These are phyloP conservation scores for Vireo griseus DNA, from an alignment of 2,797 vertebrate genomes.

Conservation along the genomic window DNA sequence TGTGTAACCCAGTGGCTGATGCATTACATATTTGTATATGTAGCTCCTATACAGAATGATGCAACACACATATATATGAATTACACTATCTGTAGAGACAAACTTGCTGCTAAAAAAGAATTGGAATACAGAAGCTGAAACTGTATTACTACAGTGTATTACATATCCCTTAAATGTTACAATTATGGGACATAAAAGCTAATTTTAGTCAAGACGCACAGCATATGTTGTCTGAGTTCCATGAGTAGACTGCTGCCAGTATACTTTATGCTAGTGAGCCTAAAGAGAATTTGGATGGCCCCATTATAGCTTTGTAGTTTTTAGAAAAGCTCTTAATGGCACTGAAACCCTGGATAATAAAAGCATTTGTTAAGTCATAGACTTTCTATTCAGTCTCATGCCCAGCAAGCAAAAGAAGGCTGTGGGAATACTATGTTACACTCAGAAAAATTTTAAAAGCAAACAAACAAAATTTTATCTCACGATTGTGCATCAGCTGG, in stretches of 20 bases:
- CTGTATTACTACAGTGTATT: neutral
- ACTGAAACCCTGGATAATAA: conserved; percentile 24
- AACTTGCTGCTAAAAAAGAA: neutral
- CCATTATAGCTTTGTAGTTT: conserved; percentile 3
- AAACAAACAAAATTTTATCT: conserved; percentile 40
- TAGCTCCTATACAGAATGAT: neutral
- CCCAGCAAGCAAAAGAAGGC: neutral
- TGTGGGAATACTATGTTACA: conserved; percentile 54
- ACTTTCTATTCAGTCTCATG: conserved; percentile 10
- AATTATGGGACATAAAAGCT: neutral
- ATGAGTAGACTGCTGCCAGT: neutral
- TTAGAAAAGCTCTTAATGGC: conserved; percentile 20
- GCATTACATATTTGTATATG: neutral
- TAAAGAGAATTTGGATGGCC: conserved; percentile 32
- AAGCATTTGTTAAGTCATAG: conserved; percentile 36
- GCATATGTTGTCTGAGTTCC: neutral
- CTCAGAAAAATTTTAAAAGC: conserved; percentile 23
- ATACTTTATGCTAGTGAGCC: neutral
- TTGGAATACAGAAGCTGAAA: neutral
- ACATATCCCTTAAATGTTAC: neutral
- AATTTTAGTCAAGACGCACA: conserved; percentile 5
- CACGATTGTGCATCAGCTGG: neutral
- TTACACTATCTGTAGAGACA: neutral
- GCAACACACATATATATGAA: neutral
- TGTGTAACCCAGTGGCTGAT: neutral